Conservation (phyloP, 2,888 invertebrate genomes). For the Thymelicus acteon region DNA sequence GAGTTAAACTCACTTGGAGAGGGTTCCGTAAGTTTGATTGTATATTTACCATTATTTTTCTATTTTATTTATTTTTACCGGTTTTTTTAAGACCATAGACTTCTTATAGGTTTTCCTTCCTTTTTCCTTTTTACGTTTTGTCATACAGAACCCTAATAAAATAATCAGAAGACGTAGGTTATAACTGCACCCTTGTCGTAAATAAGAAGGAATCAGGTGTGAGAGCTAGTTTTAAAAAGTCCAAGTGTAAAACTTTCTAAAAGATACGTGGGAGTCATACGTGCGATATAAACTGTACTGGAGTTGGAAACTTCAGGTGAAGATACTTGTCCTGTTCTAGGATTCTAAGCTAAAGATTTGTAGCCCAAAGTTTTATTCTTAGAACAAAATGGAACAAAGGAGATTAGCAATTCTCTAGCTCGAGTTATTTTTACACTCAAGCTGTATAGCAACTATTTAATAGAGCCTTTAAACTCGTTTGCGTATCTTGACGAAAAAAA, state of each 20-base stretch:
- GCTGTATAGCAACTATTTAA: neutral
- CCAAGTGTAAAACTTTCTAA: constrained; percentile 39
- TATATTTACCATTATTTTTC: no score
- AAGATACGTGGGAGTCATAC: constrained; percentile 50
- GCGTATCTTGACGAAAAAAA: no score
- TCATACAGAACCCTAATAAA: no score
- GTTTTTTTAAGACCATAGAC: no score
- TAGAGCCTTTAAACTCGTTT: neutral
- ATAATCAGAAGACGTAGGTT: neutral
- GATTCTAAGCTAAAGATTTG: constrained; percentile 32
- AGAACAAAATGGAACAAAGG: constrained; percentile 21
- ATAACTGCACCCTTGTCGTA: neutral
- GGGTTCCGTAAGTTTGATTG: no score
- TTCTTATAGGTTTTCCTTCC: no score
- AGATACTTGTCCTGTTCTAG: constrained; percentile 33
- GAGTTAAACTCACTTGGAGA: no score
- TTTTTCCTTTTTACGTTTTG: no score
- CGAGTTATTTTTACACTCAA: neutral
- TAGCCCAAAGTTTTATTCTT: constrained; percentile 16
- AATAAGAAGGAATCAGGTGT: neutral
- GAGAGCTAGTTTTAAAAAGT: constrained; percentile 2
- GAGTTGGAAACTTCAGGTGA: constrained; percentile 25
- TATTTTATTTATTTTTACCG: no score
- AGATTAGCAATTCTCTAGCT: constrained; percentile 7
- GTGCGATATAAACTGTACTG: constrained; percentile 38